A percentile compares a stretch with the other conserved stretches of the same genome.
Evolutionary conservation across 1,140 invertebrate species (phyloP).

Genomic region (Drosophila kepulauana): DNA sequence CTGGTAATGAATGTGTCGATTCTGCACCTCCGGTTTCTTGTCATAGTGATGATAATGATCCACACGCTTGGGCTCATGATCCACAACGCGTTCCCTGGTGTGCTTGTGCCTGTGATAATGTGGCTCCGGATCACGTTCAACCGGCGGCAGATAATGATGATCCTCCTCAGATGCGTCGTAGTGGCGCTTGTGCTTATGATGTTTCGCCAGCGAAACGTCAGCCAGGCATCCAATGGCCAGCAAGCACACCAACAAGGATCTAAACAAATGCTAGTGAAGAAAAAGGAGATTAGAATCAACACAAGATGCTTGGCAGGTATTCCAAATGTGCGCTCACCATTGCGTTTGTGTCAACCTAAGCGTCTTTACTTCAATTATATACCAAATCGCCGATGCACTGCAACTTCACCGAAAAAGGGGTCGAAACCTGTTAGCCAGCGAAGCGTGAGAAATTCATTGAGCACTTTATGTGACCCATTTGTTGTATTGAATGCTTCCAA

Average conservation of each 20-base stretch:
- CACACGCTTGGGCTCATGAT: constrained; percentile 58
- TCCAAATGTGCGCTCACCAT: constrained; percentile 38
- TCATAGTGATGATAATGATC: constrained; percentile 76
- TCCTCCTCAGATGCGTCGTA: constrained; percentile 59
- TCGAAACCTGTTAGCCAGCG: constrained; percentile 65
- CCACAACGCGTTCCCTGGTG: constrained; percentile 63
- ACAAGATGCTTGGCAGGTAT: neutral
- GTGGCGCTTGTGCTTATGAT: constrained; percentile 62
- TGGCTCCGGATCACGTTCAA: constrained; percentile 34
- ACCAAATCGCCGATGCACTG: constrained; percentile 22
- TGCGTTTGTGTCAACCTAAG: constrained; percentile 28
- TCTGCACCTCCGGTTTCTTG: constrained; percentile 69
- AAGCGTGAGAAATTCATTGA: constrained; percentile 68
- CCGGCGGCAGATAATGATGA: constrained; percentile 60
- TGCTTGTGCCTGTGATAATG: constrained; percentile 69
- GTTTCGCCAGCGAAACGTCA: constrained; percentile 60
- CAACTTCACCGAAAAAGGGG: constrained; percentile 5
- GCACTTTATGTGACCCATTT: constrained; percentile 65
- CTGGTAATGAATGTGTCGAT: constrained; percentile 70
- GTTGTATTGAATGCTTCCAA: constrained; percentile 61
- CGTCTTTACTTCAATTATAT: constrained; percentile 33
- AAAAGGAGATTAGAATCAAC: neutral
- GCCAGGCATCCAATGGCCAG: constrained; percentile 46
- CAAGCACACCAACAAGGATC: constrained; percentile 48
- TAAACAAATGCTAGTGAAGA: constrained; percentile 38